A percentile compares a stretch with the other conserved stretches of the same genome.
Conservation (phyloP, 2,888 invertebrate genomes). For the Blastobasis lacticolella region DNA sequence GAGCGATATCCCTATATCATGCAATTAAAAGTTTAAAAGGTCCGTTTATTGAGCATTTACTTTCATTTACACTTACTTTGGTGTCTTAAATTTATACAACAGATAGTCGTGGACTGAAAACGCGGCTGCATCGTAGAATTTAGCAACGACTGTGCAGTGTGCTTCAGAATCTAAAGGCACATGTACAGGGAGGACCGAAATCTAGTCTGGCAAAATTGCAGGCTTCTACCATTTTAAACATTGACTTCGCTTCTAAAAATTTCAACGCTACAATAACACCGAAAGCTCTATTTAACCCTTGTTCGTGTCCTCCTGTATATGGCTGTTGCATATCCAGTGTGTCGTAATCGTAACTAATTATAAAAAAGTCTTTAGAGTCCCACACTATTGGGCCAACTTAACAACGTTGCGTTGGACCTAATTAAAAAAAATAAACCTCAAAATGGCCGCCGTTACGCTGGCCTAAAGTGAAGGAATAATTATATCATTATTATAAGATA, state of each 20-base stretch:
- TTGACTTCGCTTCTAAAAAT: slow-evolving; percentile 17
- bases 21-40: slow-evolving; percentile 66
- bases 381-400: too few species aligned
- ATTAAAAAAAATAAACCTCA: too few species aligned
- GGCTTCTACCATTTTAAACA: slow-evolving; percentile 11
- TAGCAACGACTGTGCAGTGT: slow-evolving; percentile 21
- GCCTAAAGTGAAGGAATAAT: too few species aligned
- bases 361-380: too few species aligned
- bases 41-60: slow-evolving; percentile 45
- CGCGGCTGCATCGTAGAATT: slow-evolving; percentile 9
- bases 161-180: slow-evolving; percentile 16
- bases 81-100: slow-evolving; percentile 21
- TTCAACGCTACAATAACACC: slow-evolving; percentile 26
- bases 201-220: slow-evolving; percentile 8
- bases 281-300: slow-evolving; percentile 23
- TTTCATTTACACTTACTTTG: slow-evolving; percentile 23
- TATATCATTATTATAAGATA: too few species aligned
- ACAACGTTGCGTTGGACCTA: too few species aligned
- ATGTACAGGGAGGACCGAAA: slow-evolving; percentile 18
- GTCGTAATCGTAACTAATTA: too few species aligned
- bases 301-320: slow-evolving; percentile 18
- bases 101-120: slow-evolving; percentile 10
- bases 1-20: slow-evolving; percentile 23
- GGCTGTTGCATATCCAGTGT: slow-evolving; percentile 6
- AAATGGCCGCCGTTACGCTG: too few species aligned